phyloP scores from a whole-genome alignment of 1,140 invertebrate species.

The Magallana gigas region DNA sequence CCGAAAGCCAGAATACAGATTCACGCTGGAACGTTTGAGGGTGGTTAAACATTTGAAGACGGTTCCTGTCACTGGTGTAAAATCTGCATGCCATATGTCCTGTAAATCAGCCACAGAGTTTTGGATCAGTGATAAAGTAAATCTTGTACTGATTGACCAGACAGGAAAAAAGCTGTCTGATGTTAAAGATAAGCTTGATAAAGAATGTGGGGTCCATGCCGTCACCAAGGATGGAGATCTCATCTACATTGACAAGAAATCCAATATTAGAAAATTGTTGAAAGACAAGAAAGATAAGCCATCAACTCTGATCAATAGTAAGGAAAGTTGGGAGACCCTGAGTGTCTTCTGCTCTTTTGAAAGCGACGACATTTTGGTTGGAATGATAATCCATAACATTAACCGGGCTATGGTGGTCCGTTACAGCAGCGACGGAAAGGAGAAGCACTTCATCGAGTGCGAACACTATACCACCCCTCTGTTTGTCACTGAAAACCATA shows the following conservation, averaged over 20 bases:
- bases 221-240: not conserved
- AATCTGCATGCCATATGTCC: not conserved
- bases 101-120: not conserved
- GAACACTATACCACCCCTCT: not conserved
- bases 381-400: not conserved
- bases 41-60: not conserved
- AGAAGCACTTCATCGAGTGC: not conserved
- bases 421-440: not conserved
- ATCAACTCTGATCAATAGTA: not conserved
- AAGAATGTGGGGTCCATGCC: not conserved
- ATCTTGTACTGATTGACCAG: not conserved
- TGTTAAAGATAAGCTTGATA: conserved; percentile 1
- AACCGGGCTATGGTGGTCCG: not conserved
- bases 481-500: conserved; percentile 13
- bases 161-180: not conserved
- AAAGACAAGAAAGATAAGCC: not conserved
- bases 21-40: not conserved
- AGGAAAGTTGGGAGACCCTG: not conserved
- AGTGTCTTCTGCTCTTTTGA: not conserved
- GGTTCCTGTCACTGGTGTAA: not conserved
- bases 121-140: conserved; percentile 1
- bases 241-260: conserved; percentile 2
- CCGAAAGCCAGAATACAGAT: not conserved
- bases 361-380: not conserved
- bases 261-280: not conserved